Evolutionary conservation across 2,113 vertebrate genomes (phyloP).

Genomic region (Salvelinus sp.): DNA sequence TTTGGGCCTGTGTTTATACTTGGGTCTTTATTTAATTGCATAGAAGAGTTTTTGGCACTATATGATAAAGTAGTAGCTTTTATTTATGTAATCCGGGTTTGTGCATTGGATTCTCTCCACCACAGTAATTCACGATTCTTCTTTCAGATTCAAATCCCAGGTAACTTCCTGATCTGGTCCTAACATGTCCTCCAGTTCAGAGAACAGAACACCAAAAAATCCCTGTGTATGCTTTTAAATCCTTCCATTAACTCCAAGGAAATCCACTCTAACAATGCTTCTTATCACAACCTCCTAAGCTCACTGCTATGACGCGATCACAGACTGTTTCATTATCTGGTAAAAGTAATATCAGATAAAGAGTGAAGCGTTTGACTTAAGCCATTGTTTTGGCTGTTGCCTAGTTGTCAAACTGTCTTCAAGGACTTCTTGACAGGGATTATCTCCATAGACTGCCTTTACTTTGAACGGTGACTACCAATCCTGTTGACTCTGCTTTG

Average conservation of each 20-base stretch:
- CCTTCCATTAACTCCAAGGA: background rate
- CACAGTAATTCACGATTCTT: too few species aligned
- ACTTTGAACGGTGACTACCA: background rate
- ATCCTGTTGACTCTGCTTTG: background rate
- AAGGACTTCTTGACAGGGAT: background rate
- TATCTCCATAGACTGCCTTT: background rate
- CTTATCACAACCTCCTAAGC: slow-evolving; percentile 1
- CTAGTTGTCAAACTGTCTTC: background rate
- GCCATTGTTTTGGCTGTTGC: too few species aligned
- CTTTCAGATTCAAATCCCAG: background rate
- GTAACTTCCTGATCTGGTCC: background rate
- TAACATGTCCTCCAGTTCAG: background rate
- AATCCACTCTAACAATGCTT: background rate
- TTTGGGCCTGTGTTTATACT: background rate
- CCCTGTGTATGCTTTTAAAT: background rate
- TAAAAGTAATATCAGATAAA: background rate
- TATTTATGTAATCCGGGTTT: background rate
- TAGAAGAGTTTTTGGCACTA: background rate
- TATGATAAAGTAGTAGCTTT: background rate
- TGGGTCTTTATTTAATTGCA: background rate
- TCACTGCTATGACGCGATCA: background rate
- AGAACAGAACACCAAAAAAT: background rate
- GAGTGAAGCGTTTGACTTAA: background rate
- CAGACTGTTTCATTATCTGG: background rate
- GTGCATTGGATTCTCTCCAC: background rate